Evolutionary conservation across 1,140 invertebrate species (phyloP).

Genomic region (Scaptomyza hsui): DNA sequence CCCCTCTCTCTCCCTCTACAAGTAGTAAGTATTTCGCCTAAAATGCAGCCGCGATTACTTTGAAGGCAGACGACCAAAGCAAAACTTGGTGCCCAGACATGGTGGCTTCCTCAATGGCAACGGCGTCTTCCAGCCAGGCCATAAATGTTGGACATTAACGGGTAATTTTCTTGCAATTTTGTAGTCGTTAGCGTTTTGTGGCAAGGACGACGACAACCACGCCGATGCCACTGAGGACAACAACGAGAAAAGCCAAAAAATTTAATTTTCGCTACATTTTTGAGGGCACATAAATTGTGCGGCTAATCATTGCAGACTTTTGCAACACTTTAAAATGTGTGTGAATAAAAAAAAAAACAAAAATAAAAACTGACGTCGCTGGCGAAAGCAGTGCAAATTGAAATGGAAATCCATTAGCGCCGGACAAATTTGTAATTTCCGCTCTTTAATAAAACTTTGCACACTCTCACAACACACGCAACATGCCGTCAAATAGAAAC

Average conservation of each 20-base stretch:
- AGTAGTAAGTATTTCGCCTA: constrained; percentile 40
- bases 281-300: constrained; percentile 57
- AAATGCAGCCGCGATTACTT: constrained; percentile 65
- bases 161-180: constrained; percentile 83
- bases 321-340: constrained; percentile 34
- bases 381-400: constrained; percentile 63
- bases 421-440: constrained; percentile 83
- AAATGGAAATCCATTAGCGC: constrained; percentile 79
- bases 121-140: constrained; percentile 54
- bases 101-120: constrained; percentile 13
- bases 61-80: constrained; percentile 33
- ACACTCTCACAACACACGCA: constrained; percentile 53
- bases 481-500: constrained; percentile 34
- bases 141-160: constrained; percentile 83
- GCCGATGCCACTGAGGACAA: constrained; percentile 22
- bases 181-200: constrained; percentile 83
- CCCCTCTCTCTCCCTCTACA: constrained; percentile 12
- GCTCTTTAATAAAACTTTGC: constrained; percentile 64
- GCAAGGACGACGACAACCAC: constrained; percentile 62
- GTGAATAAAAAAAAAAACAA: neutral
- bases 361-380: neutral
- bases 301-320: constrained; percentile 55
- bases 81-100: constrained; percentile 37
- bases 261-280: constrained; percentile 56
- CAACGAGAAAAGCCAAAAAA: constrained; percentile 41